Evolutionary conservation across 2,888 invertebrate genomes (phyloP).

Genomic region (Dyspetes luteomarginatus): DNA sequence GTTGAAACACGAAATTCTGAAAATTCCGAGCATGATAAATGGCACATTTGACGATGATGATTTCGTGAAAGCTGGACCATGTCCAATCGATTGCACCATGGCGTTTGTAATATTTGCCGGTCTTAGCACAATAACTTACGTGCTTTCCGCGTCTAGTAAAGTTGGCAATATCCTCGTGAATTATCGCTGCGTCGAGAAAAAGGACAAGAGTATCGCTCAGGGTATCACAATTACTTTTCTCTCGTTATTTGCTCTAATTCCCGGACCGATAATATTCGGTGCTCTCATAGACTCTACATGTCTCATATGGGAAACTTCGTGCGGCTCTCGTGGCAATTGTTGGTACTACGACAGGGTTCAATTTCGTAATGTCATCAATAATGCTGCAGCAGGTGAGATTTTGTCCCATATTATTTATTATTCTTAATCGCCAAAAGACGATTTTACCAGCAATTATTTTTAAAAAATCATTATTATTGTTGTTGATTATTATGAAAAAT

Average conservation of each 20-base stretch:
- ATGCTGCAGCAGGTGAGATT: conserved; percentile 85
- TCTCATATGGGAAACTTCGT: conserved; percentile 87
- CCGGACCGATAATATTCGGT: conserved; percentile 89
- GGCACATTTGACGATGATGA: conserved; percentile 34
- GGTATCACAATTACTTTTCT: conserved; percentile 87
- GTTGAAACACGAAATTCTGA: conserved; percentile 1
- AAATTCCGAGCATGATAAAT: background rate
- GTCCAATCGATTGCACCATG: conserved; percentile 77
- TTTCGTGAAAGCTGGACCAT: conserved; percentile 80
- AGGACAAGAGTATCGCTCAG: conserved; percentile 88
- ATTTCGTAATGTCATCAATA: conserved; percentile 86
- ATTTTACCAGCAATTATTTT: background rate
- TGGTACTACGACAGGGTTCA: conserved; percentile 87
- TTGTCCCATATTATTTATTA: too few relatives aligned
- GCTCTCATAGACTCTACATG: conserved; percentile 88
- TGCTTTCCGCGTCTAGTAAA: conserved; percentile 87
- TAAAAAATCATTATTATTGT: conserved; percentile 1
- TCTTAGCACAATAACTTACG: conserved; percentile 85
- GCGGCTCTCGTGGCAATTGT: conserved; percentile 87
- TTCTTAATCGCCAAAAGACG: too few relatives aligned
- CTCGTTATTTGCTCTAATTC: conserved; percentile 87
- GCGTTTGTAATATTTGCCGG: conserved; percentile 84
- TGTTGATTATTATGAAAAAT: background rate
- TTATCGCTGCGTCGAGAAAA: conserved; percentile 86
- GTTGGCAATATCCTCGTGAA: conserved; percentile 88